Evolutionary conservation across 2,888 invertebrate genomes (phyloP), one percentile per base, ranked within the genome.

Genomic region (Sesia bembeciformis): DNA sequence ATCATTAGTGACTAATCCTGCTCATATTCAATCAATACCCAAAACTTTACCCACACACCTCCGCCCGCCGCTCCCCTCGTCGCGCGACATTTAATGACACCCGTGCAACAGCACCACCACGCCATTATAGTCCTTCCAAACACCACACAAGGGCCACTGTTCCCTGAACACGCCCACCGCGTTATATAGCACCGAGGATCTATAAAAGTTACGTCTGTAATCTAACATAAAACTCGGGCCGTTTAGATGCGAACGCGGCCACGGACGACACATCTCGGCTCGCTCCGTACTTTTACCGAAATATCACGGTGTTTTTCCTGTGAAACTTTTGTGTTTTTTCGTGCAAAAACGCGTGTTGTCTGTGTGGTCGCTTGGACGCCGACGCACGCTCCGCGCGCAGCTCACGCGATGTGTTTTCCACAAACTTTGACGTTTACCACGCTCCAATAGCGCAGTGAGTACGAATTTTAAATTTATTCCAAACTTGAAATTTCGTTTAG

Each of bases 151-250:
- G 74, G 82, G 74, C 77, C 72, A 84, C 68, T 77, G 74, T 87
- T 75, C 81, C 76, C 71, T 78, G 78, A 72, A 77, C 74, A 71
- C 78, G 76, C 78, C 84, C 84, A 83, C 85, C 86, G 83, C 87
- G 89, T 88, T 89, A 89, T 89, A 89, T 89, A 89, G 89, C 88
- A 88, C 88, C 86, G 88, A 89, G 88, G 89, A 89, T 89, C 89
- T 89, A 89, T 89, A 89, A 89, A 89, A 89, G 88, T 89, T 88
- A 89, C 88, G 89, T 89, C 88, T 89, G 89, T 89, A 89, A 89
- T 89, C 89, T 89, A 88, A 89, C 89, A 89, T 89, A 89, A 89
- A 89, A 89, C 87, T 88, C 88, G 85, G 88, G 87, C 89, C 89
- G 89, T 88, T 89, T 89, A 89, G 89, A 89, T 89, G 89, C 82